Conservation (phyloP, 53 echinoderm and acorn worm genomes). For the Paracentrotus lividus region DNA sequence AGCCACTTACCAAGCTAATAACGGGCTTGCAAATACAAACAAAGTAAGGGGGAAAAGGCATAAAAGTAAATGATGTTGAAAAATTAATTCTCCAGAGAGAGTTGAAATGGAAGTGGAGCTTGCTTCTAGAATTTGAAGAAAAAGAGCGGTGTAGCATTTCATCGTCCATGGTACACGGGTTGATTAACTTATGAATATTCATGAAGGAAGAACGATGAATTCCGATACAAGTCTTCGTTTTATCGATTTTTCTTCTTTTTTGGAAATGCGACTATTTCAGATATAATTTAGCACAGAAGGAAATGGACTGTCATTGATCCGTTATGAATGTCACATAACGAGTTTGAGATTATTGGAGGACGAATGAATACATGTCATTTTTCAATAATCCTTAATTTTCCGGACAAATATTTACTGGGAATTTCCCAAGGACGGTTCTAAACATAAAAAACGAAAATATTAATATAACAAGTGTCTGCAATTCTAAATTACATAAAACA, state of each 20-base stretch:
- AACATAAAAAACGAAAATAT: too few relatives aligned
- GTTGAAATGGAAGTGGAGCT: slow-evolving; percentile 41
- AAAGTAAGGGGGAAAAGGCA: slow-evolving; percentile 13
- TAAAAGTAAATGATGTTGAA: slow-evolving; percentile 47
- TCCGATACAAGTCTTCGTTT: slow-evolving; percentile 57
- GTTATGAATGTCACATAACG: background rate
- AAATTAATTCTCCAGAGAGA: slow-evolving; percentile 50
- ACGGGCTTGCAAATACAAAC: slow-evolving; percentile 46
- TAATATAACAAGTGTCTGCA: too few relatives aligned
- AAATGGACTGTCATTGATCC: background rate
- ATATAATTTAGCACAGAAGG: background rate
- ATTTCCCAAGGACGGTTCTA: background rate
- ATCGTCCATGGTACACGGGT: background rate
- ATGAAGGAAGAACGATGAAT: slow-evolving; percentile 58
- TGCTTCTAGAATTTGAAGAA: background rate
- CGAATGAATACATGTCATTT: background rate
- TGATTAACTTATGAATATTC: slow-evolving; percentile 68
- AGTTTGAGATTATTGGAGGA: slow-evolving; percentile 18
- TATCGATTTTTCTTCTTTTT: slow-evolving; percentile 59
- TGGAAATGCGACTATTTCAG: background rate
- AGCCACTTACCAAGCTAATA: slow-evolving; percentile 22
- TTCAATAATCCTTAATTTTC: background rate
- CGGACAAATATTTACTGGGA: background rate
- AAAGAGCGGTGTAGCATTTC: background rate
- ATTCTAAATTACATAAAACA: too few relatives aligned